A percentile compares a stretch with the other conserved stretches of the same genome.
Evolutionary conservation across 2,888 invertebrate species (phyloP).

Genomic region (Caenorhabditis sinica): DNA sequence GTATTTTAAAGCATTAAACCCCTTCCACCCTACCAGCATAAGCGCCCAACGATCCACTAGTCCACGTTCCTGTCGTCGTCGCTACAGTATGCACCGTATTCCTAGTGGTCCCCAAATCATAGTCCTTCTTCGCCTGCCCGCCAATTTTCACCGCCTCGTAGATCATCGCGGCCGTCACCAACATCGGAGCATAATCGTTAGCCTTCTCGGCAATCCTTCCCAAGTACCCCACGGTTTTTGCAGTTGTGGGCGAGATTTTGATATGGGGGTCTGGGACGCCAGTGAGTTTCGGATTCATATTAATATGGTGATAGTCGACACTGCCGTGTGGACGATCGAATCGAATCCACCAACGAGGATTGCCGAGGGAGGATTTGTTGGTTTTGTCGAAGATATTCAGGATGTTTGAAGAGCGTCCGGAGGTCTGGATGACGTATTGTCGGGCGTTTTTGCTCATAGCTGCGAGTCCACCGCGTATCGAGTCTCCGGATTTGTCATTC

Average conservation of each 20-base stretch:
- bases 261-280: slow-evolving; percentile 30
- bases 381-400: slow-evolving; percentile 46
- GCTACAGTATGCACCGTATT: slow-evolving; percentile 13
- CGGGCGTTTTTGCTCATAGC: slow-evolving; percentile 18
- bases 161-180: slow-evolving; percentile 6
- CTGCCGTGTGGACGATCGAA: slow-evolving; percentile 33
- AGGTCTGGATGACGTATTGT: slow-evolving; percentile 1
- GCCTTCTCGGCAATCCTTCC: slow-evolving; percentile 32
- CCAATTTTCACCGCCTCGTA: slow-evolving; percentile 26
- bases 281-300: slow-evolving; percentile 9
- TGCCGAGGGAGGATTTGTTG: slow-evolving; percentile 9
- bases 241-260: slow-evolving; percentile 7
- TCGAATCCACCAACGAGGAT: slow-evolving; percentile 29
- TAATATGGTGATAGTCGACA: slow-evolving; percentile 32
- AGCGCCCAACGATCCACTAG: slow-evolving; percentile 14
- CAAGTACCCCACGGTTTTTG: slow-evolving; percentile 11
- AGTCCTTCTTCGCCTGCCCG: slow-evolving; percentile 18
- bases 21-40: not conserved
- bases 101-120: slow-evolving; percentile 22
- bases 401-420: slow-evolving; percentile 27
- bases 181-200: slow-evolving; percentile 13
- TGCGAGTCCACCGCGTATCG: not conserved
- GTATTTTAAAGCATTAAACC: too few species aligned
- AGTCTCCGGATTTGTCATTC: slow-evolving; percentile 1
- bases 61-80: not conserved